phyloP scores from a whole-genome alignment of 2,888 invertebrate species.

The Sipha maydis region DNA sequence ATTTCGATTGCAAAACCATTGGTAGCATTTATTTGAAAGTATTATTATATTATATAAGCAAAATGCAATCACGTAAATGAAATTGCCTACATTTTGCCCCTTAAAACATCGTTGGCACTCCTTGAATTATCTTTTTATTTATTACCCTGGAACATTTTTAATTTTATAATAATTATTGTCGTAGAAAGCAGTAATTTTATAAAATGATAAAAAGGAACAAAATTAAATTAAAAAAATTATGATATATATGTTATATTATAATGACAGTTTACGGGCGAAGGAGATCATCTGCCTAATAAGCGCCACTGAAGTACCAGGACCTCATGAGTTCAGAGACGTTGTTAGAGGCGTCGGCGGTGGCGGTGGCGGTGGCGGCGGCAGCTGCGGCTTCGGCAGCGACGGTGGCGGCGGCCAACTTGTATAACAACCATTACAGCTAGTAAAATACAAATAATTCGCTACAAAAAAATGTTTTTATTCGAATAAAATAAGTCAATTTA shows the following conservation, averaged over 20 bases:
- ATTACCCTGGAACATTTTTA: too few species aligned
- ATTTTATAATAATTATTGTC: not conserved
- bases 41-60: not conserved
- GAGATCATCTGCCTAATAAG: not conserved
- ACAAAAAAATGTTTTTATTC: too few species aligned
- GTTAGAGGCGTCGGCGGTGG: not conserved
- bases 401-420: not conserved
- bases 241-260: too few species aligned
- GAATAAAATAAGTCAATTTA: too few species aligned
- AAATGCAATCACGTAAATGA: not conserved
- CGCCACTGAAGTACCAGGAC: not conserved
- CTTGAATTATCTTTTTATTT: too few species aligned
- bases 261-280: not conserved
- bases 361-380: too few species aligned
- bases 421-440: too few species aligned
- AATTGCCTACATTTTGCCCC: not conserved
- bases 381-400: too few species aligned
- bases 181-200: not conserved
- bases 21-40: too few species aligned
- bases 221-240: too few species aligned
- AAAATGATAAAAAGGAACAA: not conserved
- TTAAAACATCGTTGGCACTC: not conserved
- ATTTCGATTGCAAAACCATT: too few species aligned
- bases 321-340: not conserved
- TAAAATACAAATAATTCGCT: too few species aligned